Percentiles rank a stretch among this genome's conserved stretches.
phyloP scores from a whole-genome alignment of 1,140 invertebrate species.

The Drosophila nebulosa region DNA sequence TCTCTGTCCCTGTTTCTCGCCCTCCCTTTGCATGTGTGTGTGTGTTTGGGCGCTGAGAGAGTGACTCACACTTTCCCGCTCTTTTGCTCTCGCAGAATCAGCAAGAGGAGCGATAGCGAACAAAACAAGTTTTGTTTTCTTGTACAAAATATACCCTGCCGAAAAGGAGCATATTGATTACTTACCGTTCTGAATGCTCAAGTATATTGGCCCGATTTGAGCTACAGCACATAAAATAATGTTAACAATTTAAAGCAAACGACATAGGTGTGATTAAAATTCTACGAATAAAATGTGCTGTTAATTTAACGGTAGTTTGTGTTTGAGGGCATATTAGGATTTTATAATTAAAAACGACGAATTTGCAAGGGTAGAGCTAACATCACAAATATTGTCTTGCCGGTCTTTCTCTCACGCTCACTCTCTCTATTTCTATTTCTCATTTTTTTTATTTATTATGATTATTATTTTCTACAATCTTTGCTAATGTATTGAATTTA shows the following conservation, averaged over 20 bases:
- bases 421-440: background rate
- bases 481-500: slow-evolving; percentile 15
- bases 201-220: too few species aligned
- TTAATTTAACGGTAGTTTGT: too few species aligned
- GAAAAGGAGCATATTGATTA: background rate
- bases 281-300: too few species aligned
- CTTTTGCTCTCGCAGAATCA: background rate
- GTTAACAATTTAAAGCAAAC: too few species aligned
- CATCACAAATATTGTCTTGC: background rate
- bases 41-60: background rate
- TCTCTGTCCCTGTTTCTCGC: background rate
- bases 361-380: background rate
- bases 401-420: background rate
- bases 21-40: background rate
- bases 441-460: background rate
- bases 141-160: background rate
- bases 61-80: background rate
- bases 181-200: too few species aligned
- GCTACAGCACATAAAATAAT: too few species aligned
- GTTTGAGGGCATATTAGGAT: too few species aligned
- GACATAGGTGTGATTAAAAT: too few species aligned
- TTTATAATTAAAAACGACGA: too few species aligned
- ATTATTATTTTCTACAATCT: slow-evolving; percentile 10
- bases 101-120: background rate
- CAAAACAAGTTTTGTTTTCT: background rate